Percentiles rank a stretch among this genome's conserved stretches.
These are phyloP conservation scores for Sepiola atlantica DNA, from an alignment of 2,888 invertebrate species.

Conservation along the genomic window DNA sequence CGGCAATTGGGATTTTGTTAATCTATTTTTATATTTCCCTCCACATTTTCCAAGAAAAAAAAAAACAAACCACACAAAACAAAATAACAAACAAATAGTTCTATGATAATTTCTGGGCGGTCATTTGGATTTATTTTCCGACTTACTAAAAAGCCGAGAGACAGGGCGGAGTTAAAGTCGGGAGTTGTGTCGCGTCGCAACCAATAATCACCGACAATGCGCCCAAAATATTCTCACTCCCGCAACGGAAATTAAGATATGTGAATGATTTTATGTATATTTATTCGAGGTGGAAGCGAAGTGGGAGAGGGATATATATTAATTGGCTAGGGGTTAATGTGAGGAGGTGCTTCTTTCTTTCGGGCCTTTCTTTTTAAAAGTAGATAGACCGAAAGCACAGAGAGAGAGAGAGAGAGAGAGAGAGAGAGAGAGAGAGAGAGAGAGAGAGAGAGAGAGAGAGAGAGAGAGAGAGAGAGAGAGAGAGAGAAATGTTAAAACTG, in stretches of 20 bases:
- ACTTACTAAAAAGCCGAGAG: not conserved
- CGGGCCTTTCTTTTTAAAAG: not conserved
- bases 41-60: not conserved
- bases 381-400: not conserved
- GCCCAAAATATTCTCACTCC: not conserved
- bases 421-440: not conserved
- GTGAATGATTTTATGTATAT: not conserved
- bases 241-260: not conserved
- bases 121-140: not conserved
- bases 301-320: not conserved
- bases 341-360: not conserved
- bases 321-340: not conserved
- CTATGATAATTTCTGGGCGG: not conserved
- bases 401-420: slow-evolving; percentile 43
- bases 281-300: not conserved
- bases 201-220: not conserved
- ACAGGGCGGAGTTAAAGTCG: not conserved
- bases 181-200: not conserved
- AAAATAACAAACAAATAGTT: not conserved
- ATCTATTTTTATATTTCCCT: not conserved
- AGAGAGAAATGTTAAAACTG: not conserved
- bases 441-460: not conserved
- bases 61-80: not conserved
- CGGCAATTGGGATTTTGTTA: not conserved
- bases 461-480: too few relatives aligned